phyloP scores from a whole-genome alignment of 2,888 invertebrate species.

The Pteria penguin region DNA sequence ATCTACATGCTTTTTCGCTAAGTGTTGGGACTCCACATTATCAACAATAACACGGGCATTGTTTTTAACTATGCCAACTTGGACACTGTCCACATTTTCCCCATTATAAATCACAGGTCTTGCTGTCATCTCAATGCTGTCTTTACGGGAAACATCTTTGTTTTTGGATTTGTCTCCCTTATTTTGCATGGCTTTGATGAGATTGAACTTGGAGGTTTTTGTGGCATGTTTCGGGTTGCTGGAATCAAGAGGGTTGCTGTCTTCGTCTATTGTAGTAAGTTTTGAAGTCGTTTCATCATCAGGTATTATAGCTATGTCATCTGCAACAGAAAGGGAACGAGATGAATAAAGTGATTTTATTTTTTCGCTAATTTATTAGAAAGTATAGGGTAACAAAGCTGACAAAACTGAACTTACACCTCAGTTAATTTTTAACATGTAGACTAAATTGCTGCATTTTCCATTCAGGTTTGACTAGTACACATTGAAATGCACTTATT shows the following conservation, averaged over 20 bases:
- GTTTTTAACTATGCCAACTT: constrained; percentile 53
- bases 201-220: constrained; percentile 39
- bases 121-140: constrained; percentile 41
- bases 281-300: constrained; percentile 45
- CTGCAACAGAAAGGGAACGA: too few relatives aligned
- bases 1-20: constrained; percentile 35
- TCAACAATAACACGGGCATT: constrained; percentile 59
- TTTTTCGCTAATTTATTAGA: too few relatives aligned
- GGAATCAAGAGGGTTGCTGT: constrained; percentile 37
- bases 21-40: constrained; percentile 55
- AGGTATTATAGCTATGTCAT: constrained; percentile 61
- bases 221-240: constrained; percentile 36
- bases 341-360: too few relatives aligned
- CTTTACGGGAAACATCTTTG: constrained; percentile 47
- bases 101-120: constrained; percentile 48
- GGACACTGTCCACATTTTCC: constrained; percentile 55
- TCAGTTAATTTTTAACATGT: too few relatives aligned
- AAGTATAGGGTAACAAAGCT: too few relatives aligned
- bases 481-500: too few relatives aligned
- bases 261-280: constrained; percentile 60
- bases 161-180: constrained; percentile 53
- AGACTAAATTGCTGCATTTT: too few relatives aligned
- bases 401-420: too few relatives aligned
- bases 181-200: constrained; percentile 47
- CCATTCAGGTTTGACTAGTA: too few relatives aligned